Percentiles rank a stretch among this genome's conserved stretches.
phyloP scores from a whole-genome alignment of 2,113 vertebrate species.

The Neodontobutis hainanensis region DNA sequence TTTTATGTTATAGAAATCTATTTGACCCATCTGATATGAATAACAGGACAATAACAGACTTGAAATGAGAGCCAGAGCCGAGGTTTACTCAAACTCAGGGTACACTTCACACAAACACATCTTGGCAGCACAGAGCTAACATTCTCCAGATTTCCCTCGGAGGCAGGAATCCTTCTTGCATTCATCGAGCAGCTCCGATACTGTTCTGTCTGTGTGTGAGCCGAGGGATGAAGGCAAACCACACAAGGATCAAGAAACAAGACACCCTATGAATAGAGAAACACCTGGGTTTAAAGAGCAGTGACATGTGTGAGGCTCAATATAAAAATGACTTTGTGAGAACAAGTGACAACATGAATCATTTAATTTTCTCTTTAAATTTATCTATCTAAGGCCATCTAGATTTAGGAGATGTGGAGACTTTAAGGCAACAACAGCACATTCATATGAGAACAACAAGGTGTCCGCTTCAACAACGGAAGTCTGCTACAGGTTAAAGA shows the following conservation, averaged over 20 bases:
- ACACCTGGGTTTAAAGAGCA: not conserved
- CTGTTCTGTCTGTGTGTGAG: constrained; percentile 28
- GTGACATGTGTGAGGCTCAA: constrained; percentile 26
- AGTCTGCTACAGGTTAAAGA: constrained; percentile 39
- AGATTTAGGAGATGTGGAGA: constrained; percentile 10
- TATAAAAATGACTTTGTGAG: not conserved
- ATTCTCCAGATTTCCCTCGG: constrained; percentile 15
- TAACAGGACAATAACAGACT: not conserved
- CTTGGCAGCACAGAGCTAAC: constrained; percentile 7
- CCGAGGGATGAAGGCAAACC: constrained; percentile 25
- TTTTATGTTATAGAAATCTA: too few species aligned
- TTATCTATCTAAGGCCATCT: constrained; percentile 39
- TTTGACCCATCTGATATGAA: too few species aligned
- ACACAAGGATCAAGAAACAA: constrained; percentile 31
- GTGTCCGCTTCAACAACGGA: not conserved
- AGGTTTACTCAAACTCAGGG: constrained; percentile 41
- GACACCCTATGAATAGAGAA: constrained; percentile 24
- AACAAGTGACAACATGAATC: not conserved
- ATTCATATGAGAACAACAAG: constrained; percentile 3
- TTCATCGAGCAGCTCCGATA: constrained; percentile 29
- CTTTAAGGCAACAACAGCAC: constrained; percentile 55
- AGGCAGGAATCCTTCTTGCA: constrained; percentile 29
- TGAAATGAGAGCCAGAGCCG: constrained; percentile 1
- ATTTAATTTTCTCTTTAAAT: constrained; percentile 8
- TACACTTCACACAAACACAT: constrained; percentile 39